Evolutionary conservation across 2,888 invertebrate species (phyloP).

Genomic region (Muscina levida): DNA sequence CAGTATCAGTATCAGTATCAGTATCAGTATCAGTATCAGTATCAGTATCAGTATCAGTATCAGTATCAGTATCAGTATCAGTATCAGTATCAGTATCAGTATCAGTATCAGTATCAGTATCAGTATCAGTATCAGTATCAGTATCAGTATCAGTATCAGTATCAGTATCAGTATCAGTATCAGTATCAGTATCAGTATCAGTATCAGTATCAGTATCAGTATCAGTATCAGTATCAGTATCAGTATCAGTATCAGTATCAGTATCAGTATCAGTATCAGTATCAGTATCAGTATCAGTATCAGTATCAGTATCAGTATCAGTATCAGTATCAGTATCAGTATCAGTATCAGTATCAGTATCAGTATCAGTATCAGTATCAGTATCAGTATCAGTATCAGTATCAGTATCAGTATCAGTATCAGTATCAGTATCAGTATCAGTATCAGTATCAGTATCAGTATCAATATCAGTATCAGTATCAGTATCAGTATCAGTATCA

Average conservation of each 20-base stretch:
- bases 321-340: background rate
- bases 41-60: constrained; percentile 4
- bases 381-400: background rate
- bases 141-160: constrained; percentile 4
- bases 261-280: constrained; percentile 4
- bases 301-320: constrained; percentile 4
- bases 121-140: constrained; percentile 4
- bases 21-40: constrained; percentile 4
- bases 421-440: constrained; percentile 5
- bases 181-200: constrained; percentile 4
- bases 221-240: constrained; percentile 4
- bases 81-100: constrained; percentile 4
- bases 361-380: too few species aligned
- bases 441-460: too few species aligned
- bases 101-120: constrained; percentile 4
- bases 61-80: constrained; percentile 4
- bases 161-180: constrained; percentile 4
- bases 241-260: constrained; percentile 4
- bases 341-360: background rate
- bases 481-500: constrained; percentile 4
- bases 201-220: constrained; percentile 4
- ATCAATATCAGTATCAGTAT: too few species aligned
- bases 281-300: constrained; percentile 4
- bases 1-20: constrained; percentile 4
- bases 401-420: constrained; percentile 4